These are phyloP conservation scores for Lasioglossum malachurum DNA, from an alignment of 2,888 invertebrate species.

Conservation along the genomic window DNA sequence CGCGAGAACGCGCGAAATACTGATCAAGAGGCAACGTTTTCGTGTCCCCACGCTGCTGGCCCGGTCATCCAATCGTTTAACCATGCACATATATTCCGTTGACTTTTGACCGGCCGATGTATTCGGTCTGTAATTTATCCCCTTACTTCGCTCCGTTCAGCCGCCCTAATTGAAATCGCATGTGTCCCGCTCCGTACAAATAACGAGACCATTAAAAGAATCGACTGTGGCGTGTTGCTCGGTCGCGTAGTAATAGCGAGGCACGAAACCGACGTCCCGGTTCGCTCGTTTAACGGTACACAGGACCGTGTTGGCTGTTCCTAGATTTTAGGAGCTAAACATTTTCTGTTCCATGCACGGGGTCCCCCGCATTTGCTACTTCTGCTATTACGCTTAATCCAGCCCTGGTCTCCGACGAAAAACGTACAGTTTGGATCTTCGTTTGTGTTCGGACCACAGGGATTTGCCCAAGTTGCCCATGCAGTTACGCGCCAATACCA, in stretches of 20 bases:
- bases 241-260: neutral
- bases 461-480: too few species aligned
- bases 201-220: constrained; percentile 4
- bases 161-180: neutral
- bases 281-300: too few species aligned
- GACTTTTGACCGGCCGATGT: neutral
- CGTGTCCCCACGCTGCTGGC: neutral
- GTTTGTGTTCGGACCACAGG: too few species aligned
- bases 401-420: too few species aligned
- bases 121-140: neutral
- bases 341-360: too few species aligned
- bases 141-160: neutral
- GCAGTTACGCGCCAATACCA: too few species aligned
- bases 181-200: neutral
- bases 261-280: neutral
- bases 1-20: constrained; percentile 30
- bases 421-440: too few species aligned
- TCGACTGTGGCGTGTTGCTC: neutral
- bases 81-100: neutral
- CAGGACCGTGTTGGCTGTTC: too few species aligned
- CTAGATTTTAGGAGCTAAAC: too few species aligned
- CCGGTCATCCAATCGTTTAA: neutral
- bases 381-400: too few species aligned
- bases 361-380: too few species aligned
- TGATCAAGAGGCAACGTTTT: neutral